Evolutionary conservation across 2,797 vertebrate genomes (phyloP).

Genomic region (Erithacus rubecula): DNA sequence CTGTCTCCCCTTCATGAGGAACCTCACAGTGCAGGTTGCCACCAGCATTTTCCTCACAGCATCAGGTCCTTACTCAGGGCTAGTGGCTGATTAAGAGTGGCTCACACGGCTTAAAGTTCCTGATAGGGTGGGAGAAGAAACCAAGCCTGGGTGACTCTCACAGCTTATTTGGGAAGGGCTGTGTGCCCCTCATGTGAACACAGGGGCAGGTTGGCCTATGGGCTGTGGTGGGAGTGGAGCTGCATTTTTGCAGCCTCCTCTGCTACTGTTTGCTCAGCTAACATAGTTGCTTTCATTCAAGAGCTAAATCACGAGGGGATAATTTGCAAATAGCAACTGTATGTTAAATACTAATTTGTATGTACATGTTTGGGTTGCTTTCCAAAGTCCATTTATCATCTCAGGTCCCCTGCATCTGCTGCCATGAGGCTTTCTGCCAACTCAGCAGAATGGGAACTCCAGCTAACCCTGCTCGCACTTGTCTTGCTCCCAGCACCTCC

Average conservation of each 20-base stretch:
- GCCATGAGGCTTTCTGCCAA: constrained; percentile 38
- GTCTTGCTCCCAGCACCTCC: constrained; percentile 39
- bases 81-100: neutral
- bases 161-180: neutral
- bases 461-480: constrained; percentile 47
- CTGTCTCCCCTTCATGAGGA: neutral
- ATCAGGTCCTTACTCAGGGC: neutral
- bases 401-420: constrained; percentile 47
- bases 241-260: neutral
- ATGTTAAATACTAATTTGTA: constrained; percentile 72
- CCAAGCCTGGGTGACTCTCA: neutral
- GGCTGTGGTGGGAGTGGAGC: neutral
- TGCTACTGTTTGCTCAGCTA: constrained; percentile 56
- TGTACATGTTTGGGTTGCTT: constrained; percentile 65
- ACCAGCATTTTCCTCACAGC: neutral
- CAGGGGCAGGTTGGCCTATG: rapidly evolving
- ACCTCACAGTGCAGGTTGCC: neutral
- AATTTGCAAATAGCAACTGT: constrained; percentile 69
- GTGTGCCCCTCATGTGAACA: rapidly evolving
- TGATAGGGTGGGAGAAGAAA: neutral
- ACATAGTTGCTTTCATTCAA: constrained; percentile 34
- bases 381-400: constrained; percentile 66
- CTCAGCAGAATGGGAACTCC: constrained; percentile 50
- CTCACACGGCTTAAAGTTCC: rapidly evolving
- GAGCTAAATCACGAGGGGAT: constrained; percentile 50